Percentiles rank a stretch among this genome's conserved stretches.
Evolutionary conservation across 2,888 invertebrate species (phyloP).

Genomic region (Acanthosepion lycidas): DNA sequence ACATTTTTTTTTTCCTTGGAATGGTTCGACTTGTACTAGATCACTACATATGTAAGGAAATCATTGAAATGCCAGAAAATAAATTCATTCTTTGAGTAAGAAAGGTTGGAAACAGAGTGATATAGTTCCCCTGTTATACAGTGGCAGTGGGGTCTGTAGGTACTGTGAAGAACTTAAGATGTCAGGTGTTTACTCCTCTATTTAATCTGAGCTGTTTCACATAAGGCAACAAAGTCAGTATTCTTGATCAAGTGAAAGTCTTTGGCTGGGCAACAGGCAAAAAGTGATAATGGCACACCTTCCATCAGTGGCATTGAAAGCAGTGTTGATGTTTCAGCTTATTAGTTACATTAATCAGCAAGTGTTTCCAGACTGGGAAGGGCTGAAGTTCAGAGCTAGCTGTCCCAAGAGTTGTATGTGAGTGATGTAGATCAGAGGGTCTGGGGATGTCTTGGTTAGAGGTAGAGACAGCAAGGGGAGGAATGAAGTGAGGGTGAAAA

Average conservation of each 20-base stretch:
- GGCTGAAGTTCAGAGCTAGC: neutral
- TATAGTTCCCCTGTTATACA: no score
- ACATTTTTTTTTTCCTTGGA: no score
- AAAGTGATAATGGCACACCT: slow-evolving; percentile 18
- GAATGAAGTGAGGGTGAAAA: neutral
- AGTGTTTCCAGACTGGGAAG: neutral
- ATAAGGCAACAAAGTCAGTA: neutral
- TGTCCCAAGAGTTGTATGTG: neutral
- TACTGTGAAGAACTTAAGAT: neutral
- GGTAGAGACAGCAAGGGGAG: neutral
- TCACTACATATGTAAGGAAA: no score
- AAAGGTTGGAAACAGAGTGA: no score
- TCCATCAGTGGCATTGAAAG: neutral
- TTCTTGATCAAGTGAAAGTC: neutral
- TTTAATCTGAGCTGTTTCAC: neutral
- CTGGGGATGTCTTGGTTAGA: neutral
- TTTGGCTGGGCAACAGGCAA: neutral
- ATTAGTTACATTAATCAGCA: neutral
- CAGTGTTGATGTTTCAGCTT: neutral
- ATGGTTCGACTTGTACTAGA: no score
- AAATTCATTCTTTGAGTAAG: no score
- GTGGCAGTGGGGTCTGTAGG: neutral
- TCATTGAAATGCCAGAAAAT: no score
- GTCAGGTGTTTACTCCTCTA: neutral
- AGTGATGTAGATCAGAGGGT: neutral